A percentile compares a stretch with the other conserved stretches of the same genome.
phyloP scores from a whole-genome alignment of 2,888 invertebrate species.

The Hydraecia micacea region DNA sequence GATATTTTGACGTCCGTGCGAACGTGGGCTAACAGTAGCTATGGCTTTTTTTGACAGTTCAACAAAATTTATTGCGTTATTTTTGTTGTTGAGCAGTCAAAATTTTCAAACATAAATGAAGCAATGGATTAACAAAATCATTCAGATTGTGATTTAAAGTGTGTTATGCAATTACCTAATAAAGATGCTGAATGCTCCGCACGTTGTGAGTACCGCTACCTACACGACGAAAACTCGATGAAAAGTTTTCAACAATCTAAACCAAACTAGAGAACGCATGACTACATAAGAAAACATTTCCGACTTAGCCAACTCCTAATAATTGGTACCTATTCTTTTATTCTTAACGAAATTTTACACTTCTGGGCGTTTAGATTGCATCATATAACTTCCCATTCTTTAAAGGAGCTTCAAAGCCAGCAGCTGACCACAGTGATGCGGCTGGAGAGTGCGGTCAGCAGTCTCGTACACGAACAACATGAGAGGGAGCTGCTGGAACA shows the following conservation, averaged over 20 bases:
- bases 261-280: neutral
- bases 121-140: too few species aligned
- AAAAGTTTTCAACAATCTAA: neutral
- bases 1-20: too few species aligned
- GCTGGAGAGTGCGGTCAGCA: constrained; percentile 86
- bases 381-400: neutral
- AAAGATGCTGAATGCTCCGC: neutral
- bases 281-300: neutral
- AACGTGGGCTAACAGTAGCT: too few species aligned
- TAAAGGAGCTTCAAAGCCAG: constrained; percentile 89
- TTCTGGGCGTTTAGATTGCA: neutral
- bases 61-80: too few species aligned
- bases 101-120: too few species aligned
- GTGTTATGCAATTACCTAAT: neutral
- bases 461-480: constrained; percentile 85
- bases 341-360: too few species aligned
- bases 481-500: constrained; percentile 86
- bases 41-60: too few species aligned
- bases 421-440: constrained; percentile 87
- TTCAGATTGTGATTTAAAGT: too few species aligned
- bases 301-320: neutral
- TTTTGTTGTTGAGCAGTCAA: too few species aligned
- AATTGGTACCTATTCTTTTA: neutral
- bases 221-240: neutral
- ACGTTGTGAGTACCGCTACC: neutral